Conservation (phyloP, 53 echinoderm and acorn worm genomes). For the Glandiceps talaboti region DNA sequence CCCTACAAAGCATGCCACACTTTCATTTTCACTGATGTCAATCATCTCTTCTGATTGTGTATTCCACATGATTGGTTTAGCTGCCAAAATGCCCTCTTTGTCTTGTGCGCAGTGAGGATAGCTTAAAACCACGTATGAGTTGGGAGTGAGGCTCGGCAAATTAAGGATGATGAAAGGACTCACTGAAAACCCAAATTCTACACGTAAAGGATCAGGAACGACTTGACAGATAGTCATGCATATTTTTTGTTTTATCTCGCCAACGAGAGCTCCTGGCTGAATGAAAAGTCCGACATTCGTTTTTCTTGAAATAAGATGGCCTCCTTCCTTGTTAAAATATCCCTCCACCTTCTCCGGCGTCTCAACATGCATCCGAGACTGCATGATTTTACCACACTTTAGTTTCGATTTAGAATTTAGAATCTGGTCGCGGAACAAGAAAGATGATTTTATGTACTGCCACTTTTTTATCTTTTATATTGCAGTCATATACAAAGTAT, state of each 20-base stretch:
- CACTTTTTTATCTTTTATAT: too few relatives aligned
- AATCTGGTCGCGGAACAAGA: too few relatives aligned
- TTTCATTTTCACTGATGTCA: background rate
- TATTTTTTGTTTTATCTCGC: background rate
- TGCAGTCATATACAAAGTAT: too few relatives aligned
- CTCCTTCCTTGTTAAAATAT: slow-evolving; percentile 11
- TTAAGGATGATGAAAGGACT: slow-evolving; percentile 9
- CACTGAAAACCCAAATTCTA: background rate
- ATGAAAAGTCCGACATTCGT: slow-evolving; percentile 11
- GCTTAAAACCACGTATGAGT: slow-evolving; percentile 16
- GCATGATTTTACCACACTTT: too few relatives aligned
- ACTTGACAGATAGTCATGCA: background rate
- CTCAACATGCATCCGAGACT: too few relatives aligned
- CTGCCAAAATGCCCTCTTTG: background rate
- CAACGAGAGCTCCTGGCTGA: slow-evolving; percentile 11
- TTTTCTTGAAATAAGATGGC: background rate
- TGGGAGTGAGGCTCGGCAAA: slow-evolving; percentile 14
- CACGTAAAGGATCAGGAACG: background rate
- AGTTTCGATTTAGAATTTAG: too few relatives aligned
- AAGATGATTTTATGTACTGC: too few relatives aligned
- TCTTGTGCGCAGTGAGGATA: slow-evolving; percentile 19
- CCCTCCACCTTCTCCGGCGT: too few relatives aligned
- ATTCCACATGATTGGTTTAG: slow-evolving; percentile 1
- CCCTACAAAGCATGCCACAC: background rate
- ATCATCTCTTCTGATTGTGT: background rate